phyloP scores from a whole-genome alignment of 2,797 vertebrate species.

The Silurus lanzhouensis region DNA sequence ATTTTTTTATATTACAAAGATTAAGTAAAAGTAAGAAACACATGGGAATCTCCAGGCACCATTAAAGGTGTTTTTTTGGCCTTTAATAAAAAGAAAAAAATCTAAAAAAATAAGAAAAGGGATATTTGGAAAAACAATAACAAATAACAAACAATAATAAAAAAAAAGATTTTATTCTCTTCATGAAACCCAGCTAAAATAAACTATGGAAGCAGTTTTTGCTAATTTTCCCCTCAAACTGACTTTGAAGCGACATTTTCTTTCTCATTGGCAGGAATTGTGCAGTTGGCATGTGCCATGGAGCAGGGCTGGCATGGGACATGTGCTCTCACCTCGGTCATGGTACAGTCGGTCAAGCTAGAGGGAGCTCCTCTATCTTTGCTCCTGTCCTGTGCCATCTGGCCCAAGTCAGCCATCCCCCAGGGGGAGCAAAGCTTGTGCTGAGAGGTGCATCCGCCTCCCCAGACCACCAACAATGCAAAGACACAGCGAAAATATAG shows the following conservation, averaged over 20 bases:
- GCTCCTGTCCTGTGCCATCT: conserved; percentile 76
- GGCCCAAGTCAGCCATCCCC: conserved; percentile 73
- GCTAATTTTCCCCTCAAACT: neutral
- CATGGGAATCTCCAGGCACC: conserved; percentile 51
- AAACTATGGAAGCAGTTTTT: neutral
- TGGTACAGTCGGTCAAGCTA: conserved; percentile 22
- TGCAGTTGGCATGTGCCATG: conserved; percentile 4
- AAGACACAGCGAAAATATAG: neutral
- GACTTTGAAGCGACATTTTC: conserved; percentile 22
- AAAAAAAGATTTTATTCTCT: conserved; percentile 18
- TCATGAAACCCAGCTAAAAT: neutral
- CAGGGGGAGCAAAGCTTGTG: conserved; percentile 64
- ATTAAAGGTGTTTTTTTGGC: conserved; percentile 54
- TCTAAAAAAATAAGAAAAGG: conserved; percentile 48
- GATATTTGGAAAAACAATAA: neutral
- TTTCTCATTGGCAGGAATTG: neutral
- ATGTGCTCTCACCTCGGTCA: conserved; percentile 38
- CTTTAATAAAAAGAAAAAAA: conserved; percentile 62
- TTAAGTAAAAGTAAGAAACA: conserved; percentile 59
- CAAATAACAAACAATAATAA: conserved; percentile 29
- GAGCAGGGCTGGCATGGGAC: conserved; percentile 4
- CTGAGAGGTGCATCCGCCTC: conserved; percentile 53
- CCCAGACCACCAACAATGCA: conserved; percentile 35
- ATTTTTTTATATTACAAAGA: conserved; percentile 64
- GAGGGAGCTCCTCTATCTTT: conserved; percentile 37